Evolutionary conservation across 2,888 invertebrate species (phyloP).

Genomic region (Cryptus armator): DNA sequence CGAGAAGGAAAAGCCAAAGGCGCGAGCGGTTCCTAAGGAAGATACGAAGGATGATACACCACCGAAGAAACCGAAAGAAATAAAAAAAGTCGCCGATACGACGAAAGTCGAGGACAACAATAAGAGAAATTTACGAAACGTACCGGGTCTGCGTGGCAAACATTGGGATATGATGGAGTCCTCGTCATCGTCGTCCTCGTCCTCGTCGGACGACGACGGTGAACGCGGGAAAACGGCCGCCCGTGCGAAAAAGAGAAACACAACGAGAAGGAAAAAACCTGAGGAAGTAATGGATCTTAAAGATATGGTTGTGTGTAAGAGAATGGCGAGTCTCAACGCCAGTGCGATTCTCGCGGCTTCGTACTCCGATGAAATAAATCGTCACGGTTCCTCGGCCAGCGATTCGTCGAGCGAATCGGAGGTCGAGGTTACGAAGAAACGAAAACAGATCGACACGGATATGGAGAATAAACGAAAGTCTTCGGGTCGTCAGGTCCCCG

Average conservation of each 20-base stretch:
- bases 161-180: conserved; percentile 94
- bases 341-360: conserved; percentile 96
- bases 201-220: conserved; percentile 75
- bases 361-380: conserved; percentile 90
- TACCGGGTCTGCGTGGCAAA: conserved; percentile 92
- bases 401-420: conserved; percentile 86
- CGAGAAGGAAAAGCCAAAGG: conserved; percentile 85
- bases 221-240: conserved; percentile 78
- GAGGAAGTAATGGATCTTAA: conserved; percentile 91
- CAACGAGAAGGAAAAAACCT: conserved; percentile 81
- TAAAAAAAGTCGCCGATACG: conserved; percentile 68
- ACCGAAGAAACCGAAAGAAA: conserved; percentile 68
- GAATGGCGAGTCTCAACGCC: conserved; percentile 97
- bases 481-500: conserved; percentile 68
- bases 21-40: conserved; percentile 84
- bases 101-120: conserved; percentile 85
- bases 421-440: conserved; percentile 82
- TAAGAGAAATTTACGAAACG: conserved; percentile 90
- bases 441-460: conserved; percentile 80
- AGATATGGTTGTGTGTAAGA: conserved; percentile 94
- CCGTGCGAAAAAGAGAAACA: conserved; percentile 80
- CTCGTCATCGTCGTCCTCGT: conserved; percentile 85
- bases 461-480: conserved; percentile 80
- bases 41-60: conserved; percentile 47
- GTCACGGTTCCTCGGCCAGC: conserved; percentile 86